Base-by-base conservation (phyloP, 2,888 invertebrate species). In the Papilio demoleus region DNA sequence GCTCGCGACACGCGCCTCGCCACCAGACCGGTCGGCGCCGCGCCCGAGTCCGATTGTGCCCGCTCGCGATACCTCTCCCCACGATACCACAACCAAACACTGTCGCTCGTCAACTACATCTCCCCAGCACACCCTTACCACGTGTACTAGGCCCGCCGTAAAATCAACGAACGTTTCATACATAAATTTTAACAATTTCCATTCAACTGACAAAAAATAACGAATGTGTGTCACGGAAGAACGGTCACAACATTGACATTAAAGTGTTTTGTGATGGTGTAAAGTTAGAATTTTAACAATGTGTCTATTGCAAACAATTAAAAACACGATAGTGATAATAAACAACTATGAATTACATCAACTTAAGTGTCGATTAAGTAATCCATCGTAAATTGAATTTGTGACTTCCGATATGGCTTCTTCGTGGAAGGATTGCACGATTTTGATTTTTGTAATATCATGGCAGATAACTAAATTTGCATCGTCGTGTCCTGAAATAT, bases 21-120 rank as follows among this genome's bases (percentile, higher is more conserved):
- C 80, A 75, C 71, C 80, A 85, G 83, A 89, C 91, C 86, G 85
- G 88, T 83, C 83, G 86, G 85, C 85, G 91, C 90, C 90, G 84
- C 83, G 86, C 80, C 79, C 83, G 81, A 81, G 80, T 81, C 77
- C 84, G 80, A 79, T 79, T 83, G 81, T 81, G 80, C 81, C 78
- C 84, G 79, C 79, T 81, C 80, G 79, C 79, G 36, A n/a, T n/a
- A n/a, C n/a, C 73, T 73, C 71, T 68, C 70, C 70, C 65, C 67
- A 62, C 67, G 69, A 70, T 72, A 73, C 71, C 65, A 72, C 70
- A 67, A 67, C 68, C 70, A 22, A 45, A 62, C 34, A 53, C 56
- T 34, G 31, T 58, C 74, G 61, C 71, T 72, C 72, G 74, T 72
- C 67, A 72, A 61, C 67, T 22, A 62, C 50, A 59, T 42, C 22